Conservation (phyloP, 2,113 vertebrate species). For the Phycodurus eques region DNA sequence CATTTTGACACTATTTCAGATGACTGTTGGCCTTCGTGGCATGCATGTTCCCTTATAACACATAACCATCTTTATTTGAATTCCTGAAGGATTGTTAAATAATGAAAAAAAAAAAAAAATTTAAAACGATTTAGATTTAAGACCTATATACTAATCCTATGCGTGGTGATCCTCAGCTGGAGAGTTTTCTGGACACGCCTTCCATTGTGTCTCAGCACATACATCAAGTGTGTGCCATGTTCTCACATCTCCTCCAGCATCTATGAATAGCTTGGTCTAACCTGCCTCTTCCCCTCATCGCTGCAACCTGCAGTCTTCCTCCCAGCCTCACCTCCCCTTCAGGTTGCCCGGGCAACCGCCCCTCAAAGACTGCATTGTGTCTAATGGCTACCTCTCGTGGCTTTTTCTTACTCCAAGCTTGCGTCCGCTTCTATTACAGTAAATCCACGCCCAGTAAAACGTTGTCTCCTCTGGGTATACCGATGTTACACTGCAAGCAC, state of each 20-base stretch:
- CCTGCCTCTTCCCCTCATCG: slow-evolving; percentile 30
- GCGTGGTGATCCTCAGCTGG: background rate
- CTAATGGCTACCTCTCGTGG: slow-evolving; percentile 65
- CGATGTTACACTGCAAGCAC: slow-evolving; percentile 20
- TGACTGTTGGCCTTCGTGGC: background rate
- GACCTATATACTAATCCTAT: background rate
- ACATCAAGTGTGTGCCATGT: background rate
- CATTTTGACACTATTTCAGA: background rate
- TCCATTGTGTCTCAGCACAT: background rate
- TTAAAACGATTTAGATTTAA: background rate
- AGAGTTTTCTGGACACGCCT: background rate
- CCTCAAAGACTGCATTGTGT: slow-evolving; percentile 71
- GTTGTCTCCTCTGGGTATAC: slow-evolving; percentile 15
- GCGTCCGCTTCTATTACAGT: slow-evolving; percentile 35
- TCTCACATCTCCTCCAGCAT: slow-evolving; percentile 12
- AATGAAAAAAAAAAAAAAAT: background rate
- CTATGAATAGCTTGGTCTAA: slow-evolving; percentile 21
- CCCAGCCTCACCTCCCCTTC: slow-evolving; percentile 68
- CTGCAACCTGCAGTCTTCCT: slow-evolving; percentile 57
- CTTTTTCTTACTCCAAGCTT: slow-evolving; percentile 51
- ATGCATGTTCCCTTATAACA: background rate
- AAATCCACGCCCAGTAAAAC: slow-evolving; percentile 33
- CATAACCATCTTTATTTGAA: background rate
- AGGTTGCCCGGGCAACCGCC: slow-evolving; percentile 77
- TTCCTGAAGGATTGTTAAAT: background rate